Conservation (phyloP, 64 coral and sea anemone species). For the Cladopsammia gracilis region DNA sequence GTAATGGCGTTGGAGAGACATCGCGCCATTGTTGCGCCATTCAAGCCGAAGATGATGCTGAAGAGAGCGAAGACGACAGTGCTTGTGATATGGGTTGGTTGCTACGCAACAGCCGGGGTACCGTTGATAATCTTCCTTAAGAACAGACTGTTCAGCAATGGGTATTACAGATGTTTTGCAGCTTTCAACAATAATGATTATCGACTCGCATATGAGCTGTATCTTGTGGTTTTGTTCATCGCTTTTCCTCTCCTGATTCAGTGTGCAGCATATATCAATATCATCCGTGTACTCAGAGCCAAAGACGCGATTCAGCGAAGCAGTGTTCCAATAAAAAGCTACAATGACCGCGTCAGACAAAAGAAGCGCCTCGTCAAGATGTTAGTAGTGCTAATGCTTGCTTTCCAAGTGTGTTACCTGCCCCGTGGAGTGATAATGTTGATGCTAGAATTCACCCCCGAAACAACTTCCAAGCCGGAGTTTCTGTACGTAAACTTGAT, state of each 20-base stretch:
- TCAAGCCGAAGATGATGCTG: constrained; percentile 62
- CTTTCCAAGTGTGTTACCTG: constrained; percentile 76
- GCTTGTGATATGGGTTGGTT: constrained; percentile 48
- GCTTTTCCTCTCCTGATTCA: constrained; percentile 58
- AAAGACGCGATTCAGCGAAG: constrained; percentile 48
- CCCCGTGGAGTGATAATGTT: constrained; percentile 76
- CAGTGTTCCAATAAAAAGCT: not conserved
- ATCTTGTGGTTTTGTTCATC: constrained; percentile 64
- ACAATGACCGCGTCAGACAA: constrained; percentile 9
- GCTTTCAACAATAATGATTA: constrained; percentile 2
- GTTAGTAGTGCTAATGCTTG: constrained; percentile 59
- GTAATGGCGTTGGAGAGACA: constrained; percentile 78
- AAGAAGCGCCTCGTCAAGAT: constrained; percentile 74
- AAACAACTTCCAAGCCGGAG: not conserved
- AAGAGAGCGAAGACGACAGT: constrained; percentile 48
- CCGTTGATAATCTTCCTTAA: constrained; percentile 45
- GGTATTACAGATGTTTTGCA: not conserved
- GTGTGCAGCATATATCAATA: constrained; percentile 64
- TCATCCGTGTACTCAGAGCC: constrained; percentile 51
- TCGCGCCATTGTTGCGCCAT: constrained; percentile 81
- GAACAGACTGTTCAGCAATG: not conserved
- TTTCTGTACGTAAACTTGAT: constrained; percentile 61
- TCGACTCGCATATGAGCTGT: constrained; percentile 53
- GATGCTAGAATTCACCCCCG: not conserved
- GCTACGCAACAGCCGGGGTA: constrained; percentile 61